Evolutionary conservation across 2,797 vertebrate genomes (phyloP).

Genomic region (Mus minutoides): DNA sequence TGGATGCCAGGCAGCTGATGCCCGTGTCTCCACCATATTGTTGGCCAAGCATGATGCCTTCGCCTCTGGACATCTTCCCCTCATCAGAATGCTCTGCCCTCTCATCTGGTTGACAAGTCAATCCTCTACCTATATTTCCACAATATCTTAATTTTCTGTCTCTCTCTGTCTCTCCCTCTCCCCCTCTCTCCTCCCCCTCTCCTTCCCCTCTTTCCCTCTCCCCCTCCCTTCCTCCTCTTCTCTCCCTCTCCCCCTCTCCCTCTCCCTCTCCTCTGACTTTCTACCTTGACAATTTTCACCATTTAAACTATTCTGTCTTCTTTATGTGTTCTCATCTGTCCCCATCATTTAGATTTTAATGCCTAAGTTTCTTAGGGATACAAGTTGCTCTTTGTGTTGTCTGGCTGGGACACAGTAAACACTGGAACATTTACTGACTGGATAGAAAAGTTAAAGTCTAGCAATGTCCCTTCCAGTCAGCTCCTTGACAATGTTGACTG

Average conservation of each 20-base stretch:
- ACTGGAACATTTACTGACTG: not conserved
- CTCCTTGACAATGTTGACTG: not conserved
- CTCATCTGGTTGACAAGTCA: not conserved
- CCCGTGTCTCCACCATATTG: not conserved
- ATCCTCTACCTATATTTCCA: not conserved
- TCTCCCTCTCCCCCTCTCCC: not conserved
- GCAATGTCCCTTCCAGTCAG: not conserved
- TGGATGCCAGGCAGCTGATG: not conserved
- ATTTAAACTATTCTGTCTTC: not conserved
- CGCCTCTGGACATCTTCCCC: not conserved
- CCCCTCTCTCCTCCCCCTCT: not conserved
- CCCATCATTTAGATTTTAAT: not conserved
- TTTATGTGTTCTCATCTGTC: not conserved
- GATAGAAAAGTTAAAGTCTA: not conserved
- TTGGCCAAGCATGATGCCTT: not conserved
- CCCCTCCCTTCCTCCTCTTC: not conserved
- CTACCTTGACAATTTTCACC: not conserved
- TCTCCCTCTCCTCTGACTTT: not conserved
- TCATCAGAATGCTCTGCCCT: not conserved
- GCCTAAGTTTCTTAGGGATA: constrained; percentile 17
- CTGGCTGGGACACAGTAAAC: not conserved
- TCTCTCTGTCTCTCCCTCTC: too few species aligned
- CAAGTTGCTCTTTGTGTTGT: not conserved
- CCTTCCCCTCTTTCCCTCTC: not conserved
- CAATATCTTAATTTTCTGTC: not conserved